Percentiles rank a stretch among this genome's conserved stretches.
Conservation (phyloP, 2,113 vertebrate species). For the Microcebus tavaratra region DNA sequence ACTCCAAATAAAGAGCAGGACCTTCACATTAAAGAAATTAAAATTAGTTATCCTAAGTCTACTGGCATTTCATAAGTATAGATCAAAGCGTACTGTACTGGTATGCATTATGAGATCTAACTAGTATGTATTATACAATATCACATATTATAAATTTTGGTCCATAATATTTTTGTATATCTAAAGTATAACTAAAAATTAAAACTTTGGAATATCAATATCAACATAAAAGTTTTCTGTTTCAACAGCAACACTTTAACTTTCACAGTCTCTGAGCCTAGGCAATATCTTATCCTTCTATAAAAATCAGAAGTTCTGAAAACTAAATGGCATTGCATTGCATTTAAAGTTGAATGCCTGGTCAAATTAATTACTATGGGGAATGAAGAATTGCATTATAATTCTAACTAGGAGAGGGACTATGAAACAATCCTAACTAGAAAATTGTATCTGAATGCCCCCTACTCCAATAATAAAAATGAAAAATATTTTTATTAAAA, state of each 20-base stretch:
- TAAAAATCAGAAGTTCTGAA: constrained; percentile 3
- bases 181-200: background rate
- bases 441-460: background rate
- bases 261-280: background rate
- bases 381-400: background rate
- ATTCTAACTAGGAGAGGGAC: background rate
- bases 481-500: background rate
- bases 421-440: background rate
- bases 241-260: background rate
- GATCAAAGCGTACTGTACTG: background rate
- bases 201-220: constrained; percentile 4
- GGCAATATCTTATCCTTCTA: background rate
- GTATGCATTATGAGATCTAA: background rate
- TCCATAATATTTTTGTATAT: background rate
- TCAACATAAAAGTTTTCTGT: background rate
- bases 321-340: background rate
- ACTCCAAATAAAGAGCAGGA: background rate
- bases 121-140: background rate
- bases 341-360: background rate
- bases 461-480: background rate
- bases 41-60: background rate
- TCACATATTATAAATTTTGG: constrained; percentile 4
- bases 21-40: background rate
- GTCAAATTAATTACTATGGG: background rate
- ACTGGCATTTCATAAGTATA: background rate